phyloP scores from a whole-genome alignment of 2,888 invertebrate species.

The Adelognathus sp. region DNA sequence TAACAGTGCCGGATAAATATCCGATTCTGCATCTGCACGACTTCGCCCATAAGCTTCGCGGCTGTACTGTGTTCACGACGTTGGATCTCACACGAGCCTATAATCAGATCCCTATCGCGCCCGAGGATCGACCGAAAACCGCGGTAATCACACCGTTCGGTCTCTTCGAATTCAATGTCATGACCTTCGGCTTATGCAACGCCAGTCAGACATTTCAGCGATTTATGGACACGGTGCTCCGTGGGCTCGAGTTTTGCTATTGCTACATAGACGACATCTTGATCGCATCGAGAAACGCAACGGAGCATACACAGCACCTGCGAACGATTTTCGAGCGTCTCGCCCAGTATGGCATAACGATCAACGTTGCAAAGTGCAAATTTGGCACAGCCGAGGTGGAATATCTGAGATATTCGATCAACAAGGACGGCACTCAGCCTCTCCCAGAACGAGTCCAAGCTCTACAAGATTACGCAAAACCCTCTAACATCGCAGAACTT shows the following conservation, averaged over 20 bases:
- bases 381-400: background rate
- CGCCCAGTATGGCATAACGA: background rate
- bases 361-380: background rate
- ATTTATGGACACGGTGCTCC: background rate
- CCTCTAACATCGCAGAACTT: background rate
- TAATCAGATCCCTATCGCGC: background rate
- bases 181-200: background rate
- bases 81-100: background rate
- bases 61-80: background rate
- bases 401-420: background rate
- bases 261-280: background rate
- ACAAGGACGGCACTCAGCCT: background rate
- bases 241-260: background rate
- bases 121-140: background rate
- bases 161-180: background rate
- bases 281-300: background rate
- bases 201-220: background rate
- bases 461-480: background rate
- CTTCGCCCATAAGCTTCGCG: too few relatives aligned
- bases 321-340: background rate
- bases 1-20: too few relatives aligned
- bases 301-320: background rate
- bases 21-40: too few relatives aligned
- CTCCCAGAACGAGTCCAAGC: background rate
- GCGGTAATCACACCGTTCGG: background rate